These are phyloP conservation scores for Atherinosoma microstoma DNA, from an alignment of 2,797 vertebrate species.

Conservation along the genomic window DNA sequence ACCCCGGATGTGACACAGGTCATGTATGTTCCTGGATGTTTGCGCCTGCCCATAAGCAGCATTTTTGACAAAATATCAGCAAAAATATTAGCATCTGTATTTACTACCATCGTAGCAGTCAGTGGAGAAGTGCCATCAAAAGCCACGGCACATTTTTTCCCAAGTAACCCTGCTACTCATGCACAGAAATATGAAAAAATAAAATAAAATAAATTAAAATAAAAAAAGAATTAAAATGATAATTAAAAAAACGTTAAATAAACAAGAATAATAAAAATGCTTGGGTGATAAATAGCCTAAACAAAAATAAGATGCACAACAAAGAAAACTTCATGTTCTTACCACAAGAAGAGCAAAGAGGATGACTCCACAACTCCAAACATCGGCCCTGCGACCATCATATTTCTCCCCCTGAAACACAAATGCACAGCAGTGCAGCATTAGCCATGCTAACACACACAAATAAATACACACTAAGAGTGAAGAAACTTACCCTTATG, in stretches of 20 bases:
- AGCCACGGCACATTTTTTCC: background rate
- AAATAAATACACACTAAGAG: constrained; percentile 11
- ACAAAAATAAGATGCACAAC: no score
- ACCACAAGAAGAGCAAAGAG: constrained; percentile 95
- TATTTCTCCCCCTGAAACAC: constrained; percentile 90
- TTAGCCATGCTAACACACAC: constrained; percentile 11
- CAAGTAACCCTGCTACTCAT: background rate
- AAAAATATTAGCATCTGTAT: background rate
- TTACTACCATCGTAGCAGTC: background rate
- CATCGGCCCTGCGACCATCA: constrained; percentile 91
- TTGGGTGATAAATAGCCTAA: no score
- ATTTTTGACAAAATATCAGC: background rate
- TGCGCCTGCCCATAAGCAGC: no score
- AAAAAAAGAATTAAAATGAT: no score
- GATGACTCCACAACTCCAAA: constrained; percentile 95
- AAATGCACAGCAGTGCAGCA: background rate
- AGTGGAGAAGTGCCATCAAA: background rate
- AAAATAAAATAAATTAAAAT: background rate
- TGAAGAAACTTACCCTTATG: constrained; percentile 89
- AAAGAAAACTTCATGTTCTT: constrained; percentile 41
- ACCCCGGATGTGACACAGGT: no score
- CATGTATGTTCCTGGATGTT: no score
- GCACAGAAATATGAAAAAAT: background rate
- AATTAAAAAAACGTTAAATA: no score
- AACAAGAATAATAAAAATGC: no score